phyloP scores from a whole-genome alignment of 2,797 vertebrate genomes.

The Meda fulgida region DNA sequence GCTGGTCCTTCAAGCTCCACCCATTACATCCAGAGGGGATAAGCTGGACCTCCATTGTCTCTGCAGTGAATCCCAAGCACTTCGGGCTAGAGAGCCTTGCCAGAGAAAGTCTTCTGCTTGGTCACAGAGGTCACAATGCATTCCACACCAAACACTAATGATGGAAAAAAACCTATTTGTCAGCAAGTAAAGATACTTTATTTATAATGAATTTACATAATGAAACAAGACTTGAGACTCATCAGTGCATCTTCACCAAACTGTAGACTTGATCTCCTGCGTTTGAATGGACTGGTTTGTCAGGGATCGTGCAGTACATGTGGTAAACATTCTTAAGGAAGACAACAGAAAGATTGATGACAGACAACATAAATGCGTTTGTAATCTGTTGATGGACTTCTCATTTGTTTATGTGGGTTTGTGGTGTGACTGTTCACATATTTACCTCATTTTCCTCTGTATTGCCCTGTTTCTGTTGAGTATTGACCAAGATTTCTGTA shows the following conservation, averaged over 20 bases:
- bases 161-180: background rate
- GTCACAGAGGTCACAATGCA: background rate
- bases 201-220: background rate
- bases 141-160: background rate
- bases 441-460: slow-evolving; percentile 13
- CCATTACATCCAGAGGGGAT: no score
- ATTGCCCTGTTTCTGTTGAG: background rate
- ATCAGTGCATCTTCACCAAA: slow-evolving; percentile 26
- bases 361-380: background rate
- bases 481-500: background rate
- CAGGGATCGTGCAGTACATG: slow-evolving; percentile 46
- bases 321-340: slow-evolving; percentile 42
- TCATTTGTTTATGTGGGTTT: background rate
- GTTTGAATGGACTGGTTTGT: background rate
- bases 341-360: background rate
- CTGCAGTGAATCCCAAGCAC: no score
- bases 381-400: background rate
- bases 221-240: background rate
- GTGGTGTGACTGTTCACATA: background rate
- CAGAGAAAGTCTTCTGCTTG: background rate
- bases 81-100: background rate
- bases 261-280: background rate
- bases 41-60: background rate
- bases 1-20: background rate
- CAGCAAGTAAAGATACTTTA: background rate